These are phyloP conservation scores for Orius laevigatus DNA, from an alignment of 1,140 invertebrate species.

Conservation along the genomic window DNA sequence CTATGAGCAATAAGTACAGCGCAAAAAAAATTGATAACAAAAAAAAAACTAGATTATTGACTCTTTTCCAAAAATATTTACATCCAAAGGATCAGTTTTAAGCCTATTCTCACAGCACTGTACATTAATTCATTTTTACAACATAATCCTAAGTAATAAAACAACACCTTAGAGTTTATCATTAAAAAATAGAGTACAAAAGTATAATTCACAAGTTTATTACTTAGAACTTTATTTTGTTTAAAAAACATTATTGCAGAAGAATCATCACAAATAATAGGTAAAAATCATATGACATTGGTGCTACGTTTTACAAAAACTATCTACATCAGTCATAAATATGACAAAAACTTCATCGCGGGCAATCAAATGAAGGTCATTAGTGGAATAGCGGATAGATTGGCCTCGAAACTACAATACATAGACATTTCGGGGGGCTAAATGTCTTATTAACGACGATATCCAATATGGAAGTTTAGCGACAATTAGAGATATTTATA, in stretches of 20 bases:
- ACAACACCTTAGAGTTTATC: constrained; percentile 11
- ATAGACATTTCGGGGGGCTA: background rate
- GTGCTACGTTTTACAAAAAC: background rate
- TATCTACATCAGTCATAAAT: constrained; percentile 1
- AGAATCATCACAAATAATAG: background rate
- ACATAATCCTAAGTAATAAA: constrained; percentile 3
- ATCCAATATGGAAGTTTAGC: constrained; percentile 11
- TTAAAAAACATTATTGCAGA: background rate
- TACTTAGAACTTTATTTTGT: background rate
- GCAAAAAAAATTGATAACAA: background rate
- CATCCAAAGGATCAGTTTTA: constrained; percentile 4
- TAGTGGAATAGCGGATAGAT: background rate
- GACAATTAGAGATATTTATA: background rate
- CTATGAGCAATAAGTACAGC: constrained; percentile 11
- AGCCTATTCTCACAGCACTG: constrained; percentile 12
- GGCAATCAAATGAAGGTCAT: background rate
- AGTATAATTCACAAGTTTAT: constrained; percentile 4
- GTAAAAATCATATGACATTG: constrained; percentile 1
- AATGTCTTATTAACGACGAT: background rate
- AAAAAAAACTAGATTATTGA: constrained; percentile 5
- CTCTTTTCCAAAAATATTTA: constrained; percentile 11
- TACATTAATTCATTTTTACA: constrained; percentile 5
- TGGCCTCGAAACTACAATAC: background rate
- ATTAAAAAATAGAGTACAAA: constrained; percentile 16
- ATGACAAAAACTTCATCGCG: background rate